These are phyloP conservation scores for Pollenia griseotomentosa DNA, from an alignment of 2,888 invertebrate genomes.

Conservation along the genomic window DNA sequence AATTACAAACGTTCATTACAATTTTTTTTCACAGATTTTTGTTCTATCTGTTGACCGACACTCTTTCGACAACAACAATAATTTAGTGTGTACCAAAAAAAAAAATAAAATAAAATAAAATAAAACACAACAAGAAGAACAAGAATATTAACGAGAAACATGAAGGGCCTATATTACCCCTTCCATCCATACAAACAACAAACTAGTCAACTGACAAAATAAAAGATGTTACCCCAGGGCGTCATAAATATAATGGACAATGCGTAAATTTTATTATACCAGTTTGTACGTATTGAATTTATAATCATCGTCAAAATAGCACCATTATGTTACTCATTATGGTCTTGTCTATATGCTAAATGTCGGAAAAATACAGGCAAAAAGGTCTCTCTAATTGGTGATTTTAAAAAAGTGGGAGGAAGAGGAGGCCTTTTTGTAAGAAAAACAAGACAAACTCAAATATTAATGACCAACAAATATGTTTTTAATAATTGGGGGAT, in stretches of 20 bases:
- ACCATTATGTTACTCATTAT: slow-evolving; percentile 49
- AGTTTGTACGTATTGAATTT: slow-evolving; percentile 61
- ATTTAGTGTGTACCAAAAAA: slow-evolving; percentile 35
- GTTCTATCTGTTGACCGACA: slow-evolving; percentile 22
- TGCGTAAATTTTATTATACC: slow-evolving; percentile 63
- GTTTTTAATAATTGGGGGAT: slow-evolving; percentile 38
- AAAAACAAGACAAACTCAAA: background rate
- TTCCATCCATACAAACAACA: background rate
- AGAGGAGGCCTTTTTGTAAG: background rate
- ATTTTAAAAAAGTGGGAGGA: background rate
- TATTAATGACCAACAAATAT: slow-evolving; percentile 14
- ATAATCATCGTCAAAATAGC: slow-evolving; percentile 47
- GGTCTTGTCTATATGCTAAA: slow-evolving; percentile 47
- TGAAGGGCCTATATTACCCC: background rate
- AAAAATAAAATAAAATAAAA: too few relatives aligned
- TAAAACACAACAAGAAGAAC: background rate
- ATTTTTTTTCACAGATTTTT: background rate
- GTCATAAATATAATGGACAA: slow-evolving; percentile 71
- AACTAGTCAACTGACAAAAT: slow-evolving; percentile 48
- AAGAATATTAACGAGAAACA: slow-evolving; percentile 11
- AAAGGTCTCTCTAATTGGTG: background rate
- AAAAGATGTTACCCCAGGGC: slow-evolving; percentile 70
- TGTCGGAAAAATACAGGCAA: slow-evolving; percentile 35
- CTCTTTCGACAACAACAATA: slow-evolving; percentile 53
- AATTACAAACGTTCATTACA: slow-evolving; percentile 66